Conservation (phyloP, 2,888 invertebrate species). For the Dorcus hopei region DNA sequence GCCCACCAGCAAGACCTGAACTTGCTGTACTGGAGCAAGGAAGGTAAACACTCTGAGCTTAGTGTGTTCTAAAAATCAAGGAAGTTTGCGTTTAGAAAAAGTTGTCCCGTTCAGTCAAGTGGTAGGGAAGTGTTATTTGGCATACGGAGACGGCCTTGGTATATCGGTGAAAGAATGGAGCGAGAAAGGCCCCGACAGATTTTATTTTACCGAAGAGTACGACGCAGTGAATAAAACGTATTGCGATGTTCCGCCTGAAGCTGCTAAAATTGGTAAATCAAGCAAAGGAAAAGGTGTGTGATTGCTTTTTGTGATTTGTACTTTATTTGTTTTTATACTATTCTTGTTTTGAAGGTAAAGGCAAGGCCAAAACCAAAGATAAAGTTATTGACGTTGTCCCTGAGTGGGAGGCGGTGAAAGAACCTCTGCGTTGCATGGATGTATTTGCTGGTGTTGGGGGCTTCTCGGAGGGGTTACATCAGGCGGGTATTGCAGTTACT, state of each 20-base stretch:
- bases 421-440: constrained; percentile 67
- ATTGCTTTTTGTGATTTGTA: background rate
- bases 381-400: constrained; percentile 10
- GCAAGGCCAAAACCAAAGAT: constrained; percentile 58
- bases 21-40: constrained; percentile 73
- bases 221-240: constrained; percentile 56
- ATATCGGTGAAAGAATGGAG: constrained; percentile 59
- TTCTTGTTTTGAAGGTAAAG: constrained; percentile 50
- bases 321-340: background rate
- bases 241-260: constrained; percentile 60
- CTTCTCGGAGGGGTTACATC: constrained; percentile 70
- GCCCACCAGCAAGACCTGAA: constrained; percentile 68
- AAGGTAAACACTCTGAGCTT: constrained; percentile 49
- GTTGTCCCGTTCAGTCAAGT: constrained; percentile 60
- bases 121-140: constrained; percentile 66
- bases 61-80: no score
- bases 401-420: constrained; percentile 28
- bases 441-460: constrained; percentile 88
- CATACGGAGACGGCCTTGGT: constrained; percentile 59
- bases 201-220: constrained; percentile 73
- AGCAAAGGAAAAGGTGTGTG: constrained; percentile 60
- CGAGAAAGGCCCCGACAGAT: constrained; percentile 61
- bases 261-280: constrained; percentile 55
- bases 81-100: constrained; percentile 39
- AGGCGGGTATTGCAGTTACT: constrained; percentile 66